phyloP scores from a whole-genome alignment of 2,888 invertebrate species.

The Platycnemis pennipes region DNA sequence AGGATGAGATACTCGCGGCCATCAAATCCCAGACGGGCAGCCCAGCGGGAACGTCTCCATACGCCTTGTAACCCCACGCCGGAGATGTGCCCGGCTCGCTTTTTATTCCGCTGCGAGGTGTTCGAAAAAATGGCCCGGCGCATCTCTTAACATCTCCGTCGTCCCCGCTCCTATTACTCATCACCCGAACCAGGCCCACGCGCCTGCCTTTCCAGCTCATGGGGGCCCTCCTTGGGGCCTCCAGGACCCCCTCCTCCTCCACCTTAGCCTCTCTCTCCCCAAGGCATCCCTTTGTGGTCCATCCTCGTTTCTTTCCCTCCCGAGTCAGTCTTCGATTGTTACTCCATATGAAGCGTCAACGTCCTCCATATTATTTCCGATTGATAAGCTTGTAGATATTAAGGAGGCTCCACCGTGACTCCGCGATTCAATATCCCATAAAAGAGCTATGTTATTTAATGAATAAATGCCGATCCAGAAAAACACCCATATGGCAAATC shows the following conservation, averaged over 20 bases:
- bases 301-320: neutral
- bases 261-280: neutral
- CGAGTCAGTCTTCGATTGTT: too few species aligned
- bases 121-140: conserved; percentile 12
- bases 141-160: neutral
- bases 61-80: neutral
- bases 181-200: neutral
- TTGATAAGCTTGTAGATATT: too few species aligned
- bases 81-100: neutral
- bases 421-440: too few species aligned
- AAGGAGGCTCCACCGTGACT: too few species aligned
- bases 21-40: neutral
- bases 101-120: conserved; percentile 17
- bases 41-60: conserved; percentile 31
- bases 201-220: neutral
- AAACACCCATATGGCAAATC: too few species aligned
- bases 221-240: neutral
- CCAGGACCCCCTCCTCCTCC: neutral
- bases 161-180: conserved; percentile 21
- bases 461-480: too few species aligned
- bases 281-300: neutral
- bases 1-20: conserved; percentile 7
- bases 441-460: too few species aligned
- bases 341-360: too few species aligned
- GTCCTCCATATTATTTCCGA: too few species aligned